Conservation (phyloP, 35 echinoderm and acorn worm genomes). For the Chiridota heheva region DNA sequence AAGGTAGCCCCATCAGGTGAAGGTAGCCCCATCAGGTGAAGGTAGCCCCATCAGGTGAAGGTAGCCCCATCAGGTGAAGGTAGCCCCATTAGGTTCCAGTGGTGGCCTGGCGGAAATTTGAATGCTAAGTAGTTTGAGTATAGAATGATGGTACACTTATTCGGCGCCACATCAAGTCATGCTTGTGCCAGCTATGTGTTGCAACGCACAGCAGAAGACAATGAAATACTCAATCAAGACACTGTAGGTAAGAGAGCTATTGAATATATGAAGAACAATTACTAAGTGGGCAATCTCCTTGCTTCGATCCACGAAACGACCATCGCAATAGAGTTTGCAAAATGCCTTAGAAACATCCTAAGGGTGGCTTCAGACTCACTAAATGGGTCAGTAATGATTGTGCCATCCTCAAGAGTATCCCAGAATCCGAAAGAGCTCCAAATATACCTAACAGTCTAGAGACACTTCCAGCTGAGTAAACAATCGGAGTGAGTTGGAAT, state of each 20-base stretch:
- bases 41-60: conserved; percentile 32
- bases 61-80: conserved; percentile 3
- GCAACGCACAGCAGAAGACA: conserved; percentile 24
- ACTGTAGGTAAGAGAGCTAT: conserved; percentile 6
- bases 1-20: no score
- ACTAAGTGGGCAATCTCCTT: conserved; percentile 57
- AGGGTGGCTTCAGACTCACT: neutral
- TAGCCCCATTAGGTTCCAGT: conserved; percentile 35
- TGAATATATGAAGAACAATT: conserved; percentile 34
- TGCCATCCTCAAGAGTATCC: neutral
- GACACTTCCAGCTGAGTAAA: conserved; percentile 28
- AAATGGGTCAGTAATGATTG: conserved; percentile 25
- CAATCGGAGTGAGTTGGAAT: conserved; percentile 55
- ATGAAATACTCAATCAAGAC: neutral
- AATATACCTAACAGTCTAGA: conserved; percentile 11
- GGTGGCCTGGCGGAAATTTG: conserved; percentile 47
- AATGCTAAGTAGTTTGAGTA: conserved; percentile 20
- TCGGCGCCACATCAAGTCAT: conserved; percentile 49
- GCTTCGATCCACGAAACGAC: no score
- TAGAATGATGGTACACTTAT: conserved; percentile 60
- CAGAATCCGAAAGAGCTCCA: neutral
- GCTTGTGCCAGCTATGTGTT: conserved; percentile 40
- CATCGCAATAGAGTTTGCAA: no score
- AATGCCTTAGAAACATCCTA: neutral
- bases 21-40: no score